Evolutionary conservation across 2,113 vertebrate species (phyloP), one percentile per base, ranked within the genome.

Genomic region (Limnothrissa miodon): DNA sequence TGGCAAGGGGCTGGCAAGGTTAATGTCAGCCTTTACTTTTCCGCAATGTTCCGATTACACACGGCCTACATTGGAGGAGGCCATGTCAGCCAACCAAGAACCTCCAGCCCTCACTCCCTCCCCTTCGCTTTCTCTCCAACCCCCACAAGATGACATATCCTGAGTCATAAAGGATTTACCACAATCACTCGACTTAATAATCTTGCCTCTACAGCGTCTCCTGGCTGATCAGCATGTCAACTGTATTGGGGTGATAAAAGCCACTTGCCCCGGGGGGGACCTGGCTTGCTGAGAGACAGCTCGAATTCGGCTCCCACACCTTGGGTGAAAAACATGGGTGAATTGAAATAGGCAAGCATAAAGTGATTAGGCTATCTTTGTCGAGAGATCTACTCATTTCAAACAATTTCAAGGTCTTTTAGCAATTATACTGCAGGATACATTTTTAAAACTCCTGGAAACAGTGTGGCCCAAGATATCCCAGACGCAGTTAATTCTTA

Each of bases 341-440:
- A 74, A 74, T 74, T 17, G 66, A 74, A 74, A 74, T 74, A 29
- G 66, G 29, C 29, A 36, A 15, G 66, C 66, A 36, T 74, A 74
- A 74, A 74, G 66, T 74, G 66, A 74, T 74, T 36, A 74, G 66
- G 29, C 66, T 74, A 74, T 36, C 29, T 74, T 74, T 36, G 62
- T 70, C 25, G 8, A 11, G 66, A 74, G 66, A 74, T 74, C 66
- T 74, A 36, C 66, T 74, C 66, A 74, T 74, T 74, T 74, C 66
- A 74, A 74, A 74, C 66, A 74, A 74, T 74, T 74, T 74, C 66
- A 74, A 74, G 66, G 66, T 74, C 66, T 74, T 74, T 74, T 74
- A 74, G 33, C 66, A 74, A 74, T 74, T 74, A 74, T 33, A 36
- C 66, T 74, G 66, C 66, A 74, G 66, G 66, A 74, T 74, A 74